Conservation (phyloP, 2,113 vertebrate genomes). For the Cranoglanis bouderius region DNA sequence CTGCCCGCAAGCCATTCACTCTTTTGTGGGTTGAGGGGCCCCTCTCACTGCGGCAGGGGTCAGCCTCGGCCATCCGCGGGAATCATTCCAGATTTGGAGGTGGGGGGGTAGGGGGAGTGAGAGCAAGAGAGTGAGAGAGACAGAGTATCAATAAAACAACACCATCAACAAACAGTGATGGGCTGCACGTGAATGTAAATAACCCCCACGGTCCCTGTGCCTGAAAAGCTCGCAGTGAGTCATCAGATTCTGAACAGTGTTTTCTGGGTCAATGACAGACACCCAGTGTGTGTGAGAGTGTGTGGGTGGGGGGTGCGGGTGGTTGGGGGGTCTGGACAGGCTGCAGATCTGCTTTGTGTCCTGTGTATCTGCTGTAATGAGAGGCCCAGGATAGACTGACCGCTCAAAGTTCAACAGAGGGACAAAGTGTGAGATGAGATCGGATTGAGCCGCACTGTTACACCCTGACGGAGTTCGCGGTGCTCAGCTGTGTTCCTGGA, state of each 20-base stretch:
- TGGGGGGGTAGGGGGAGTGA: conserved; percentile 10
- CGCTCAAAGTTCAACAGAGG: conserved; percentile 47
- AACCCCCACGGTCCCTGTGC: conserved; percentile 47
- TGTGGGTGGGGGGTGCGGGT: neutral
- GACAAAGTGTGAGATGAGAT: conserved; percentile 2
- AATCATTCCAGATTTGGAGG: conserved; percentile 67
- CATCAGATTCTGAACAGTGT: conserved; percentile 38
- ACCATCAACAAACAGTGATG: conserved; percentile 47
- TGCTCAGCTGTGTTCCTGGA: neutral
- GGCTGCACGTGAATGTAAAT: conserved; percentile 57
- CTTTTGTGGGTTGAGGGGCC: conserved; percentile 72
- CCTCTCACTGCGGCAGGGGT: conserved; percentile 64
- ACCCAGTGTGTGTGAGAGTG: neutral
- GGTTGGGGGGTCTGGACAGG: neutral
- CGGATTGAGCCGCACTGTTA: neutral
- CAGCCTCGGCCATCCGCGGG: conserved; percentile 73
- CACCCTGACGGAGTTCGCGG: neutral
- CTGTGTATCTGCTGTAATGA: conserved; percentile 42
- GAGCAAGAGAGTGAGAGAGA: conserved; percentile 38
- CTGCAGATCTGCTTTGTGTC: conserved; percentile 46
- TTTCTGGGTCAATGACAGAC: conserved; percentile 52
- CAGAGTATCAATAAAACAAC: conserved; percentile 43
- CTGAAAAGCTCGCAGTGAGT: conserved; percentile 51
- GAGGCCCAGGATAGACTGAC: conserved; percentile 42
- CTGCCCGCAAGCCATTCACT: conserved; percentile 75